Evolutionary conservation across 2,797 vertebrate species (phyloP), one percentile per base, ranked within the genome.

Genomic region (Rhinatrema bivittatum): DNA sequence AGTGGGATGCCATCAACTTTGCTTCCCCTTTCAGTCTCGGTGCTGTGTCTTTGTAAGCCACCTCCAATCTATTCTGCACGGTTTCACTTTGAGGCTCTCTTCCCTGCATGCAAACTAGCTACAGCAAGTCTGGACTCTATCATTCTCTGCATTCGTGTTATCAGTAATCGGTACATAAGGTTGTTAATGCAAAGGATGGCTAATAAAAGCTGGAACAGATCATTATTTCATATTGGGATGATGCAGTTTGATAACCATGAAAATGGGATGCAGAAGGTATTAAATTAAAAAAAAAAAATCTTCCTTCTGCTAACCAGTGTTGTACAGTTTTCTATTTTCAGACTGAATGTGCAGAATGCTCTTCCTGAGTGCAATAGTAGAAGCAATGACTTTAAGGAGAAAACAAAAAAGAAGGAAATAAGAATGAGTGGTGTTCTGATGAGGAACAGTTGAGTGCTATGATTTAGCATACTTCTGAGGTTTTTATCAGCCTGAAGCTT

Each of bases 321-420:
- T 42, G 45, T 55, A 36, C 21, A 24, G 43, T 41, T 40, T 34
- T 50, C 58, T 58, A 42, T 70, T 61, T 70, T 55, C 55, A 40
- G 39, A 62, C 35, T 55, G 64, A 72, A 76, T 65, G 59, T 65
- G 72, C 68, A 68, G 68, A 61, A 50, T 46, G 10, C 39, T 22
- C 58, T 73, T 55, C 54, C 70, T 58, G 60, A 39, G 36, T 45
- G 60, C 41, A 36, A 37, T 25, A 5, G 25, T 1, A 31, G 64
- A 68, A 50, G 52, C 53, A 55, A 55, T 44, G 39, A 44, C 59
- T 68, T 65, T 49, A 56, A 68, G 65, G 50, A 15, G 23, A 39
- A 69, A 54, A 59, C 50, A 27, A 6, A 35, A 34, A 4, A 42
- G 29, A 43, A 56, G 30, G 20, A 43, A 40, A n/a, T n/a, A n/a